Percentiles rank a stretch among this genome's conserved stretches.
Evolutionary conservation across 2,113 vertebrate genomes (phyloP).

Genomic region (Bubo bubo): DNA sequence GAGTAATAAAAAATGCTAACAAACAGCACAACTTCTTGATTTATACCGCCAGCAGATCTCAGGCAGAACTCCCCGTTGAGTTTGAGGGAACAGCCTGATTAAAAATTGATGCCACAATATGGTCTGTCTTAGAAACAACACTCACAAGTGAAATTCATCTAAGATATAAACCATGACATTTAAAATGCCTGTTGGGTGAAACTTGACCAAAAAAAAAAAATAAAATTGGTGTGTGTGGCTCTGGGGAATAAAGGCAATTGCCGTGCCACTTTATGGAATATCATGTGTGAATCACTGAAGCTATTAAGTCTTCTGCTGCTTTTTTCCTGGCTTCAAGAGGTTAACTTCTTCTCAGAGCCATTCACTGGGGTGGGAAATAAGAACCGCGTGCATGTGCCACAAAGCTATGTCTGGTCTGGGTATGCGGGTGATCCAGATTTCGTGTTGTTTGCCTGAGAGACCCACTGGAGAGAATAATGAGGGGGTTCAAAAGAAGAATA

Average conservation of each 20-base stretch:
- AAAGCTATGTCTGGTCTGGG: not conserved
- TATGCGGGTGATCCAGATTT: not conserved
- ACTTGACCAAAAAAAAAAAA: not conserved
- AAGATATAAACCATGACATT: constrained; percentile 1
- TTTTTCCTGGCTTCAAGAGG: constrained; percentile 35
- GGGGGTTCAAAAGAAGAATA: not conserved
- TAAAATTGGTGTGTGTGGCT: not conserved
- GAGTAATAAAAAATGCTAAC: constrained; percentile 25
- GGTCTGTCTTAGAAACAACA: constrained; percentile 50
- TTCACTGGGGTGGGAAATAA: not conserved
- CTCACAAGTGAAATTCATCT: constrained; percentile 25
- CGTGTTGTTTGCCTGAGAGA: not conserved
- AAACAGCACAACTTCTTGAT: constrained; percentile 21
- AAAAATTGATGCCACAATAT: constrained; percentile 66
- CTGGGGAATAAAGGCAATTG: constrained; percentile 13
- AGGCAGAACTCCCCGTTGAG: constrained; percentile 38
- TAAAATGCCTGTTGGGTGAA: constrained; percentile 25
- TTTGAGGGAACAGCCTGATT: constrained; percentile 44
- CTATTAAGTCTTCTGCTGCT: not conserved
- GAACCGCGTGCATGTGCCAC: not conserved
- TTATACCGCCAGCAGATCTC: not conserved
- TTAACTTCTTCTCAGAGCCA: not conserved
- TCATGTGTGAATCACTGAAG: not conserved
- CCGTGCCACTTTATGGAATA: not conserved
- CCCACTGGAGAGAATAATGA: constrained; percentile 14